A percentile compares a stretch with the other conserved stretches of the same genome.
These are phyloP conservation scores for Phyllopteryx taeniolatus DNA, from an alignment of 2,113 vertebrate genomes.

Conservation along the genomic window DNA sequence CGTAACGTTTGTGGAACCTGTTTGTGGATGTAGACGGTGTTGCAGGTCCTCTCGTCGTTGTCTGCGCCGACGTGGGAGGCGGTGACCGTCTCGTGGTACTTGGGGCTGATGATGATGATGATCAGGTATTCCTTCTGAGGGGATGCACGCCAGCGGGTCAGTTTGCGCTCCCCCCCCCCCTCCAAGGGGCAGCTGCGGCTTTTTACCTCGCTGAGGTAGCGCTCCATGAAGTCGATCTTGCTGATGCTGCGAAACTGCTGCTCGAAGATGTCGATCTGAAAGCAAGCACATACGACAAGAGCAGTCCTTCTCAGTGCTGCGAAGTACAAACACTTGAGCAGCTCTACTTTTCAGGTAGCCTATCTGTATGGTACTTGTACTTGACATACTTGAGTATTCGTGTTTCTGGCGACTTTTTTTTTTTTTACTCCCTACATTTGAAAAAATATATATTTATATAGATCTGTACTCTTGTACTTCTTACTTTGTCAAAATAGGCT, in stretches of 20 bases:
- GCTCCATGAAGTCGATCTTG: conserved; percentile 82
- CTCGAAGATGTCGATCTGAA: conserved; percentile 79
- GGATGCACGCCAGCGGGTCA: not conserved
- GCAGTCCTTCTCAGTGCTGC: too few relatives aligned
- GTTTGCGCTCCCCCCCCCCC: not conserved
- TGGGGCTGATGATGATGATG: conserved; percentile 81
- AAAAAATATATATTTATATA: too few relatives aligned
- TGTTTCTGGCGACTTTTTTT: too few relatives aligned
- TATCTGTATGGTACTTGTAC: too few relatives aligned
- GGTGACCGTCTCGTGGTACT: conserved; percentile 76
- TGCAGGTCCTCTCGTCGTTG: conserved; percentile 74
- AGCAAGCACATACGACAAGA: not conserved
- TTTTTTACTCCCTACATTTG: too few relatives aligned
- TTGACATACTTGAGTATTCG: too few relatives aligned
- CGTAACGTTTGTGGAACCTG: conserved; percentile 38
- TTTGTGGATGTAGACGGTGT: conserved; percentile 79
- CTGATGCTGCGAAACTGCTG: conserved; percentile 79
- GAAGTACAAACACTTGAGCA: too few relatives aligned
- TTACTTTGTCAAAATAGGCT: too few relatives aligned
- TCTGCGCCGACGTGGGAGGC: conserved; percentile 53
- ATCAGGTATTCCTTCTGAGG: conserved; percentile 78
- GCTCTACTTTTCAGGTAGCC: too few relatives aligned
- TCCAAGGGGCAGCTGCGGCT: too few relatives aligned
- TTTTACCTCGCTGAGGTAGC: conserved; percentile 76
- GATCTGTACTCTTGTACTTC: too few relatives aligned